These are phyloP conservation scores for Rhopalosiphum padi DNA, from an alignment of 1,140 invertebrate species.

Conservation along the genomic window DNA sequence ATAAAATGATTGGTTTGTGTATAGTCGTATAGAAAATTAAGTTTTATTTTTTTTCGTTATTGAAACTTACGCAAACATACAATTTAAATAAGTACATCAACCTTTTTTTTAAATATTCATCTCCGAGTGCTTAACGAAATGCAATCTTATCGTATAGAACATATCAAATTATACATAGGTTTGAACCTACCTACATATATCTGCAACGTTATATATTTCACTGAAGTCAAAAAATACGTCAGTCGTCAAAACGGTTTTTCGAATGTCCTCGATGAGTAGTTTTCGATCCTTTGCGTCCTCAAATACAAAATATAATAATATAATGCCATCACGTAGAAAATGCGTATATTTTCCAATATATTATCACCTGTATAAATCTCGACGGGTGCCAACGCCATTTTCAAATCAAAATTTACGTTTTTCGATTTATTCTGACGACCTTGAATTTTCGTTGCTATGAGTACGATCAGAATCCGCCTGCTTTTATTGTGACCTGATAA, in stretches of 20 bases:
- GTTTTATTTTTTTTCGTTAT: background rate
- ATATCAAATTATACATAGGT: background rate
- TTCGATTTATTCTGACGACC: background rate
- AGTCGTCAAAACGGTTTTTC: background rate
- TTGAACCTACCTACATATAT: background rate
- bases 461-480: background rate
- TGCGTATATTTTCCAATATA: background rate
- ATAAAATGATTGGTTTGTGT: background rate
- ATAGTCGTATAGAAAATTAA: background rate
- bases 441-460: background rate
- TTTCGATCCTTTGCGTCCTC: background rate
- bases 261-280: background rate
- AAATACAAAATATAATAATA: background rate
- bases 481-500: conserved; percentile 8
- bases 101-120: background rate
- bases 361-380: background rate
- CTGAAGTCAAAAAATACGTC: background rate
- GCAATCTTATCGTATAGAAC: background rate
- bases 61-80: background rate
- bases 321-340: background rate
- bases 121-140: background rate
- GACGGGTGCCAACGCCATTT: background rate
- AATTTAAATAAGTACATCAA: background rate
- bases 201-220: background rate
- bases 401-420: background rate